A percentile compares a stretch with the other conserved stretches of the same genome.
These are phyloP conservation scores for human DNA, from an alignment of 2,113 vertebrate species.

Conservation along the genomic window GRCh38 chr5:179198001-179198500, in stretches of 20 bases:
- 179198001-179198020: background rate
- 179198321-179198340: background rate
- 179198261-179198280: background rate
- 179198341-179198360: background rate
- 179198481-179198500: background rate
- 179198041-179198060: background rate
- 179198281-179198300: rapidly evolving
- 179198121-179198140: rapidly evolving
- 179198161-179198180: background rate
- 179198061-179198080: background rate
- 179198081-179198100: background rate
- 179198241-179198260: background rate
- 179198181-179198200: background rate
- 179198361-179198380: background rate
- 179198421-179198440: background rate
- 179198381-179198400: background rate
- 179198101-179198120: background rate
- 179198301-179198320: background rate
- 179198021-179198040: background rate
- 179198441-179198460: background rate
- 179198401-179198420: background rate
- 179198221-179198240: too few relatives aligned
- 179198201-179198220: background rate
- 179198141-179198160: too few relatives aligned
- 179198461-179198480: background rate